Percentiles rank a stretch among this genome's conserved stretches.
These are phyloP conservation scores for Diorhabda elongata DNA, from an alignment of 1,140 invertebrate genomes.

Conservation along the genomic window DNA sequence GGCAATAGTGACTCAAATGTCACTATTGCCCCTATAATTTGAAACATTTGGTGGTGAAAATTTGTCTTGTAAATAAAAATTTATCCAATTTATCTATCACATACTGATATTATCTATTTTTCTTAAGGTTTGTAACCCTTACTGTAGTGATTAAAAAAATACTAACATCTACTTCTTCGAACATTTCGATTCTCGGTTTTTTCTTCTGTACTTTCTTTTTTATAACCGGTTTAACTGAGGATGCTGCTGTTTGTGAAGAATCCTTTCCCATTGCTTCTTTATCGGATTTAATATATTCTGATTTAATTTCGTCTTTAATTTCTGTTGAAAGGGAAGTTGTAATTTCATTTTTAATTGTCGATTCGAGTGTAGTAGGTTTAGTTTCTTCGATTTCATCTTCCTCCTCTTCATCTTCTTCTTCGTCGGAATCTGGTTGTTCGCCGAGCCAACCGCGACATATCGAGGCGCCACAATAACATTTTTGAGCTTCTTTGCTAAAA, in stretches of 20 bases:
- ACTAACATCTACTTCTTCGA: conserved; percentile 69
- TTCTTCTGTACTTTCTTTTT: conserved; percentile 35
- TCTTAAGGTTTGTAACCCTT: too few relatives aligned
- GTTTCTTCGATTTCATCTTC: conserved; percentile 45
- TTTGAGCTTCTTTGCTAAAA: conserved; percentile 83
- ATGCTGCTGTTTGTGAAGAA: conserved; percentile 4
- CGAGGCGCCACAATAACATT: conserved; percentile 84
- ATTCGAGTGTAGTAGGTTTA: background rate
- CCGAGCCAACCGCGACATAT: conserved; percentile 94
- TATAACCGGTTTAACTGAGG: conserved; percentile 7
- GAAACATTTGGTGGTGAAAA: too few relatives aligned
- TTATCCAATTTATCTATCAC: too few relatives aligned
- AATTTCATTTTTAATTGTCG: conserved; percentile 14
- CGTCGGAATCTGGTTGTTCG: conserved; percentile 69
- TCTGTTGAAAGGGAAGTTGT: conserved; percentile 13
- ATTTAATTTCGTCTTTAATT: conserved; percentile 47
- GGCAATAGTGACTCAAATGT: too few relatives aligned
- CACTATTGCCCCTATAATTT: too few relatives aligned
- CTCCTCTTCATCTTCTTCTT: conserved; percentile 56
- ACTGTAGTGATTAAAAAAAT: background rate
- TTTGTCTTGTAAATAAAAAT: too few relatives aligned
- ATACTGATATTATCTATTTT: background rate
- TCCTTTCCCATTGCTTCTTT: conserved; percentile 5
- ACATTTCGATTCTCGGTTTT: conserved; percentile 50
- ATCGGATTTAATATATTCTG: conserved; percentile 30